Evolutionary conservation across 2,113 vertebrate species (phyloP).

Genomic region (Podarcis raffonei): DNA sequence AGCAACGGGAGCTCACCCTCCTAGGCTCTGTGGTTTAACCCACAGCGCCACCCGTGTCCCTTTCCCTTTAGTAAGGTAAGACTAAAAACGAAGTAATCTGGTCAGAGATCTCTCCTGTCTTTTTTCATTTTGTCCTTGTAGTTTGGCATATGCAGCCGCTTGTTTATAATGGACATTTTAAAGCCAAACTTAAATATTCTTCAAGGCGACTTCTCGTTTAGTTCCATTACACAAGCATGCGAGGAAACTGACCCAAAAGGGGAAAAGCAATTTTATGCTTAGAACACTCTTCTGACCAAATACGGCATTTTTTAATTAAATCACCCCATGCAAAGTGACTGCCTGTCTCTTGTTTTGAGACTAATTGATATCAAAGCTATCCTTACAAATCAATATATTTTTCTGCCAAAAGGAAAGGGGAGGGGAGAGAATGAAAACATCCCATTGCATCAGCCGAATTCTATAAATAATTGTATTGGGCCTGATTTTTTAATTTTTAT

Average conservation of each 20-base stretch:
- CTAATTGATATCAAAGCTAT: constrained; percentile 32
- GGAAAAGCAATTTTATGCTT: constrained; percentile 17
- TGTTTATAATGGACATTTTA: neutral
- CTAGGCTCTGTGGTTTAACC: no score
- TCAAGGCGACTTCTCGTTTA: neutral
- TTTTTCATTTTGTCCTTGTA: neutral
- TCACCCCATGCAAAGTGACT: constrained; percentile 10
- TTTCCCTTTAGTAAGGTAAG: no score
- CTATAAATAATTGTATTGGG: neutral
- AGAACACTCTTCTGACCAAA: constrained; percentile 16
- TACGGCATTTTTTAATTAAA: constrained; percentile 1
- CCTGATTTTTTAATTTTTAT: neutral
- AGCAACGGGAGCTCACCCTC: no score
- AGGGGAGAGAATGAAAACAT: neutral
- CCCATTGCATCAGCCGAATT: neutral
- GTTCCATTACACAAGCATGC: neutral
- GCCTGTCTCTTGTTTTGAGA: constrained; percentile 14
- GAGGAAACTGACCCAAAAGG: constrained; percentile 9
- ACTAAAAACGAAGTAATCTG: neutral
- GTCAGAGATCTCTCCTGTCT: neutral
- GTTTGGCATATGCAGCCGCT: neutral
- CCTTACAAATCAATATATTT: constrained; percentile 14
- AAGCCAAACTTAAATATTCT: neutral
- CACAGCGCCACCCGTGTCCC: no score
- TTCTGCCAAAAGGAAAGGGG: neutral